Conservation (phyloP, 2,113 vertebrate species). For the Sceloporus undulatus region DNA sequence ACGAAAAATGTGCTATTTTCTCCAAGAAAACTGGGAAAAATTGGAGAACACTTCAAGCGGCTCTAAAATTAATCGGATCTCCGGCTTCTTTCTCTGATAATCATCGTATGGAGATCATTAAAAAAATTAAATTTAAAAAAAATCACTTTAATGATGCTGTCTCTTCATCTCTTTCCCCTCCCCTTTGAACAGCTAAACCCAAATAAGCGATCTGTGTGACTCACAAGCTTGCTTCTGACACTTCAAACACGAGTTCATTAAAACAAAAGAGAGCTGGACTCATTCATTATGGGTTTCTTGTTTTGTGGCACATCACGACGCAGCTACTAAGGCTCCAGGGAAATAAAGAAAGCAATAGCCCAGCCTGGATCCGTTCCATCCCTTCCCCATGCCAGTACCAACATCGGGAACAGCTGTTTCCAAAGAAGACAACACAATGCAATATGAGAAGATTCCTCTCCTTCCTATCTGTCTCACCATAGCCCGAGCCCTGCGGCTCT, state of each 20-base stretch:
- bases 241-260: neutral
- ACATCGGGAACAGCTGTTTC: neutral
- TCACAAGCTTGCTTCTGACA: slow-evolving; percentile 8
- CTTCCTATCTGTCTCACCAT: neutral
- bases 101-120: neutral
- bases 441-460: slow-evolving; percentile 12
- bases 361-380: neutral
- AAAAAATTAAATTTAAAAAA: neutral
- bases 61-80: neutral
- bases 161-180: neutral
- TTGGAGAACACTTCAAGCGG: neutral
- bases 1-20: neutral
- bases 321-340: neutral
- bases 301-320: neutral
- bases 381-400: neutral
- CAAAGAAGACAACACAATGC: neutral
- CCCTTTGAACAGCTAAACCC: neutral
- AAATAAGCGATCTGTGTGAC: neutral
- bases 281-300: neutral
- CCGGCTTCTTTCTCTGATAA: neutral
- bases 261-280: neutral
- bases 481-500: neutral
- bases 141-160: neutral
- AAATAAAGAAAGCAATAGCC: slow-evolving; percentile 23
- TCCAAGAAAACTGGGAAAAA: neutral